Base-by-base conservation (phyloP, 2,888 invertebrate genomes). In the Phengaris arion region DNA sequence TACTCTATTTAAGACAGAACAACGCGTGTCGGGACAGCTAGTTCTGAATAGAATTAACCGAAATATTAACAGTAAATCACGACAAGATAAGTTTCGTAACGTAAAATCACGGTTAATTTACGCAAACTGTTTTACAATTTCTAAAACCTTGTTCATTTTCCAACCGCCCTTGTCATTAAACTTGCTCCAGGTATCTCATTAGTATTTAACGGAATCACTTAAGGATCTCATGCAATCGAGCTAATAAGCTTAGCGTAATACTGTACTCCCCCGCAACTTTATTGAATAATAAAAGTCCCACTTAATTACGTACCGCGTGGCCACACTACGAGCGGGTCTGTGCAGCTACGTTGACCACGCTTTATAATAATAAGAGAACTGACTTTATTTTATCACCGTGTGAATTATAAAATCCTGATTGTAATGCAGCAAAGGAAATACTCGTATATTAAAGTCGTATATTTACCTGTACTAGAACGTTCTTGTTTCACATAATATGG, bases 261-360 rank as follows among this genome's bases (percentile, higher is more conserved):
- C 22, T 54, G 51, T 13, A 13, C 22, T 70, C 52, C 48, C 48
- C 35, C 22, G 10, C 70, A 52, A 70, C 48, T 70, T 70, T 70
- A 51, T 70, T 72, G 54, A 72, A 72, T 72, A 72, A 72, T 70
- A 72, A 72, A 72, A 72, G 72, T 54, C 22, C 35, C 72, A 12
- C 12, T 52, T 54, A 54, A 72, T 72, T 72, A 54, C 72, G 52
- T 70, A 72, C 68, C 12, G 12, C 54, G 22, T 72, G 72, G 72
- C 72, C 72, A 72, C 52, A 52, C 72, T 45, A 72, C 52, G 35
- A 13, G 64, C 22, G 59, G 22, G 22, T 9, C 59, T 9, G 64
- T 64, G 22, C 22, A 22, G 22, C 22, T 22, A 64, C 35, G 64
- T 35, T 45, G 12, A 45, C 64, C 64, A 64, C 12, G 45, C 35